Evolutionary conservation across 2,113 vertebrate genomes (phyloP).

Genomic region (Thermophis baileyi): DNA sequence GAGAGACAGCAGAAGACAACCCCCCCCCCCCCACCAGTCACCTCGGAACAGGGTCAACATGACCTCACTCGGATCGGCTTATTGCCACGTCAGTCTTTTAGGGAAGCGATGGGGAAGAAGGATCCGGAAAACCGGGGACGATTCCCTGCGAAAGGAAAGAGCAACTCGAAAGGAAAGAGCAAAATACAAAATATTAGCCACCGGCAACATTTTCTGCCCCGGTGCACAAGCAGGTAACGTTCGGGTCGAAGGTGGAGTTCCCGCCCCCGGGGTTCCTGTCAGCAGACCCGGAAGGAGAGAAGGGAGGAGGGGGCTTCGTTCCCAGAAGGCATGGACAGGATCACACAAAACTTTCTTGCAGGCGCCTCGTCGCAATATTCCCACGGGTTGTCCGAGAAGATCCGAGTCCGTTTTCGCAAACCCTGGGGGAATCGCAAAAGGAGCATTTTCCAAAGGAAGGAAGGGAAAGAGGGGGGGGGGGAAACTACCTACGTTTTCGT

Average conservation of each 20-base stretch:
- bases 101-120: slow-evolving; percentile 53
- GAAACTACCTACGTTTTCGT: slow-evolving; percentile 1
- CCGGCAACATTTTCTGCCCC: too few species aligned
- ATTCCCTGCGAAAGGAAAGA: neutral
- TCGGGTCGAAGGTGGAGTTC: slow-evolving; percentile 61
- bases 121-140: slow-evolving; percentile 52
- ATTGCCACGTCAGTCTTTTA: slow-evolving; percentile 62
- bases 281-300: too few species aligned
- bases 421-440: neutral
- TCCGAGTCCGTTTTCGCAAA: neutral
- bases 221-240: slow-evolving; percentile 27
- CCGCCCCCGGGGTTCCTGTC: neutral
- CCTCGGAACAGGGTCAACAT: slow-evolving; percentile 60
- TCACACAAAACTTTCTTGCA: neutral
- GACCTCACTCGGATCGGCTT: slow-evolving; percentile 65
- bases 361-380: too few species aligned
- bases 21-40: too few species aligned
- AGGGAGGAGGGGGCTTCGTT: neutral
- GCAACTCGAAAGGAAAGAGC: neutral
- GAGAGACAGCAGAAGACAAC: neutral
- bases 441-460: rapidly evolving
- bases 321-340: too few species aligned
- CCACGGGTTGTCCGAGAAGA: slow-evolving; percentile 46
- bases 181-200: too few species aligned
- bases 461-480: neutral